A percentile compares a stretch with the other conserved stretches of the same genome.
Evolutionary conservation across 2,113 vertebrate species (phyloP).

Genomic region (Rhombomys opimus): DNA sequence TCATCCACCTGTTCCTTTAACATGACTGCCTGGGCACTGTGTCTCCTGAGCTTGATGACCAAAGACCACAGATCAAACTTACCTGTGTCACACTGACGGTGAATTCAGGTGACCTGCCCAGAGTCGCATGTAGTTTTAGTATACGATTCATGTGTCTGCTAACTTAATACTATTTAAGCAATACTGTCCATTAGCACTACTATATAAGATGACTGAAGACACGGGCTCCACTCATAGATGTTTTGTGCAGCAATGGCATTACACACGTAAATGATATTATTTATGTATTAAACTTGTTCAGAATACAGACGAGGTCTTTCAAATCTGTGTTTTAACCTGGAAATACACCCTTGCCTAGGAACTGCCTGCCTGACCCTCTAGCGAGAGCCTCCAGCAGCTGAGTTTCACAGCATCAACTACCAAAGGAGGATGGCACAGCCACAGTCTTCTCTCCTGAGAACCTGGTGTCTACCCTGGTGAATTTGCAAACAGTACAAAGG

Average conservation of each 20-base stretch:
- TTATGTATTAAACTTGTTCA: slow-evolving; percentile 10
- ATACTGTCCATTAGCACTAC: not conserved
- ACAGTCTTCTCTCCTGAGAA: not conserved
- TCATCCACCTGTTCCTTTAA: not conserved
- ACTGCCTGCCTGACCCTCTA: not conserved
- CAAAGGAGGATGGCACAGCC: not conserved
- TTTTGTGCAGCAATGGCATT: not conserved
- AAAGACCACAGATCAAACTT: not conserved
- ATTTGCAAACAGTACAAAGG: slow-evolving; percentile 1
- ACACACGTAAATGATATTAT: not conserved
- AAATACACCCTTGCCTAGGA: not conserved
- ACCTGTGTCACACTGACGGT: not conserved
- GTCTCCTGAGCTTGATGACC: not conserved
- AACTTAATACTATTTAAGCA: slow-evolving; percentile 45
- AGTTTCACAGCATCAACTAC: not conserved
- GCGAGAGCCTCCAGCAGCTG: not conserved
- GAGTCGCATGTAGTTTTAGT: not conserved
- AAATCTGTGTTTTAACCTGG: slow-evolving; percentile 8
- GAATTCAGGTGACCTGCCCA: not conserved
- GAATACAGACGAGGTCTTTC: not conserved
- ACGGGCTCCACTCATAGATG: not conserved
- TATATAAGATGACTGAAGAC: slow-evolving; percentile 9
- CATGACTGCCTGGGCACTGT: not conserved
- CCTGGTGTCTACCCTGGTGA: not conserved
- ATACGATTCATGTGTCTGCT: not conserved